These are phyloP conservation scores for Coryphaenoides rupestris DNA, from an alignment of 2,113 vertebrate genomes.

Conservation along the genomic window DNA sequence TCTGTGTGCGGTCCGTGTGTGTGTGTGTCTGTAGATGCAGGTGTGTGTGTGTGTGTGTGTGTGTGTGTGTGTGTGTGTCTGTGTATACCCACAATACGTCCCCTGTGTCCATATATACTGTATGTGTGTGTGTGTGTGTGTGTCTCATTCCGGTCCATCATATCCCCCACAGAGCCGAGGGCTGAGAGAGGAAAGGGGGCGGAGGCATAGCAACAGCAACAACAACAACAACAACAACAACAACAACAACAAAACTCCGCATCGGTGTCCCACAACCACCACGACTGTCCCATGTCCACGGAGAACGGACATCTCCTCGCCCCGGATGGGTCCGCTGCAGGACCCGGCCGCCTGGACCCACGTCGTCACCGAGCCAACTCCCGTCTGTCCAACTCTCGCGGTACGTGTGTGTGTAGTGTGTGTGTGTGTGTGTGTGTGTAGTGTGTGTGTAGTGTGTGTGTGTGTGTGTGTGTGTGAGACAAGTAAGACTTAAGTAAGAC, in stretches of 20 bases:
- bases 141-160: conserved; percentile 11
- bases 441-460: too few relatives aligned
- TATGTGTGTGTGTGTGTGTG: not conserved
- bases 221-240: too few relatives aligned
- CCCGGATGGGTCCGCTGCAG: conserved; percentile 81
- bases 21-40: too few relatives aligned
- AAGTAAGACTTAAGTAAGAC: too few relatives aligned
- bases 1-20: too few relatives aligned
- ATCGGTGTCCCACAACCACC: conserved; percentile 48
- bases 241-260: too few relatives aligned
- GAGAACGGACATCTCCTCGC: conserved; percentile 77
- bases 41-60: too few relatives aligned
- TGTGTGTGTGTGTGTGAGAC: too few relatives aligned
- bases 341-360: conserved; percentile 72
- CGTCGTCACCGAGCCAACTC: conserved; percentile 72
- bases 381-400: conserved; percentile 73
- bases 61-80: not conserved
- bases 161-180: conserved; percentile 67
- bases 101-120: not conserved
- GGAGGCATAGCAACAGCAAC: conserved; percentile 39
- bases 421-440: too few relatives aligned
- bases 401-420: conserved; percentile 61
- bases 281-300: conserved; percentile 90
- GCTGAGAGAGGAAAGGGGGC: conserved; percentile 71
- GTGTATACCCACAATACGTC: conserved; percentile 11